Evolutionary conservation across 2,888 invertebrate genomes (phyloP).

Genomic region (Latrodectus elegans): DNA sequence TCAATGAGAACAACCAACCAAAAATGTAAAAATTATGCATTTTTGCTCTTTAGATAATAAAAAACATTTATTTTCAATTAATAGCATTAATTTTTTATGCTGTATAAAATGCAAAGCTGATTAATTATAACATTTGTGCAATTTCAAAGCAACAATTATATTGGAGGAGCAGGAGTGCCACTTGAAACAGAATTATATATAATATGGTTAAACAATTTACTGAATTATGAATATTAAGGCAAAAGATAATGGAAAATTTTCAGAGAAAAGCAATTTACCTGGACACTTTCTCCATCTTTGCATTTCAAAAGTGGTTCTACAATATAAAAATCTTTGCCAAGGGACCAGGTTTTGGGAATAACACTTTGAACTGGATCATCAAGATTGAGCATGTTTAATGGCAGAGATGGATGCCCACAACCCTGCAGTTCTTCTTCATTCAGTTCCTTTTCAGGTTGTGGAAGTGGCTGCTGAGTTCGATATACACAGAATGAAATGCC

Average conservation of each 20-base stretch:
- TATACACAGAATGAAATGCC: conserved; percentile 89
- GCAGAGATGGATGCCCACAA: conserved; percentile 69
- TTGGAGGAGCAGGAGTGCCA: no score
- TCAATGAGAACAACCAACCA: no score
- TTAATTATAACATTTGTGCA: no score
- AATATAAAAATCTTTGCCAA: conserved; percentile 85
- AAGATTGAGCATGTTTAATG: conserved; percentile 68
- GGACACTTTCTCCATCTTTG: conserved; percentile 94
- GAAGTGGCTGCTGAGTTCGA: conserved; percentile 74
- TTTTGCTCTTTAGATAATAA: no score
- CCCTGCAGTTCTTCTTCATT: conserved; percentile 67
- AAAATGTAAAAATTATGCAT: no score
- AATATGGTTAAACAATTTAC: neutral
- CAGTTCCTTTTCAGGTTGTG: conserved; percentile 53
- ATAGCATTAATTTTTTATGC: no score
- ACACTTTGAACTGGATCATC: conserved; percentile 75
- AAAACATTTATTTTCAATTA: no score
- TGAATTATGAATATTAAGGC: neutral
- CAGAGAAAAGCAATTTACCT: conserved; percentile 78
- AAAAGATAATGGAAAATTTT: neutral
- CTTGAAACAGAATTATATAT: no score
- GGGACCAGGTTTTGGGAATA: conserved; percentile 82
- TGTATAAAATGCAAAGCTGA: no score
- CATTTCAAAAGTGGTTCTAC: conserved; percentile 89
- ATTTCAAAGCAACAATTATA: no score